Conservation (phyloP, 2,113 vertebrate species). For the Spheniscus mendiculus region DNA sequence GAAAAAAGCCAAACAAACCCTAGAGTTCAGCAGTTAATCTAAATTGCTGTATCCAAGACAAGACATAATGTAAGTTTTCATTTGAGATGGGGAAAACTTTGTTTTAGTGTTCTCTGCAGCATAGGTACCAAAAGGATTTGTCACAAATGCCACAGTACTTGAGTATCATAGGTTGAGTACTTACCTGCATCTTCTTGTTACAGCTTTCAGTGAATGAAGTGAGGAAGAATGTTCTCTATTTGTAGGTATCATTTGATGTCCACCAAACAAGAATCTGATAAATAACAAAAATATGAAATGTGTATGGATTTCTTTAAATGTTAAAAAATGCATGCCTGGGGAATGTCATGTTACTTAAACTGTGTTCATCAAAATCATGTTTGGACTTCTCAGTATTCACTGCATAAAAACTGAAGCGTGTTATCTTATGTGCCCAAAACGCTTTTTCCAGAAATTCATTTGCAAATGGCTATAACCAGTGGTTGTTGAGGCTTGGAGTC, state of each 20-base stretch:
- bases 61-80: not conserved
- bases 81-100: not conserved
- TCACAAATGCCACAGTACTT: not conserved
- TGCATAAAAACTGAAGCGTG: not conserved
- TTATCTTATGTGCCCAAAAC: not conserved
- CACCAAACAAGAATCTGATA: not conserved
- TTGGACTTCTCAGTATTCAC: not conserved
- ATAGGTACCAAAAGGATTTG: not conserved
- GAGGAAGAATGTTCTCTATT: not conserved
- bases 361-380: not conserved
- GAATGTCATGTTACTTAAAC: not conserved
- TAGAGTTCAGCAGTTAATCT: not conserved
- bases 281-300: not conserved
- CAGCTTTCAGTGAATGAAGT: not conserved
- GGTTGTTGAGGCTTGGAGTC: not conserved
- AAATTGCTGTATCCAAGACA: not conserved
- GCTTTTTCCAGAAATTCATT: not conserved
- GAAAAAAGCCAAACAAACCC: not conserved
- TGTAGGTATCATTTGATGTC: not conserved
- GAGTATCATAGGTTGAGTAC: not conserved
- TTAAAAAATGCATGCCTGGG: not conserved
- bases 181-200: not conserved
- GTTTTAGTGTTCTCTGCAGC: not conserved
- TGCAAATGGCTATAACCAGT: not conserved
- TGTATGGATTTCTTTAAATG: not conserved